Conservation (phyloP, 2,888 invertebrate species). For the Empis livida region DNA sequence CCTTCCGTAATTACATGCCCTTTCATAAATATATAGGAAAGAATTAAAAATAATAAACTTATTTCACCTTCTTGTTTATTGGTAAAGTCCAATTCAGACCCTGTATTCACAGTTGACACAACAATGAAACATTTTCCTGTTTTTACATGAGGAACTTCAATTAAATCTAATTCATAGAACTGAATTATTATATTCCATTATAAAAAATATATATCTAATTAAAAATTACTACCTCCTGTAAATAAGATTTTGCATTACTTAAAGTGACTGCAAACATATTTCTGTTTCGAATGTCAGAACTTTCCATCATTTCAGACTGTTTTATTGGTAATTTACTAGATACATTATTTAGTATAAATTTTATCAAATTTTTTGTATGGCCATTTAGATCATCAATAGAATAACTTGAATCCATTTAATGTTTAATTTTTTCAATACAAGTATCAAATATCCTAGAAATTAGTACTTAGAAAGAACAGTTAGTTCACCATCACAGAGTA, state of each 20-base stretch:
- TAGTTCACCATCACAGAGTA: no score
- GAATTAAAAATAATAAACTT: conserved; percentile 20
- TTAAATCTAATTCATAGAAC: conserved; percentile 19
- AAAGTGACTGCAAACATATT: conserved; percentile 12
- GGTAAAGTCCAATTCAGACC: conserved; percentile 14
- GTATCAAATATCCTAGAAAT: no score
- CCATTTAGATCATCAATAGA: no score
- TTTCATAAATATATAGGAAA: conserved; percentile 22
- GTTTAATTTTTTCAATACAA: no score
- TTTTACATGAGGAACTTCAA: conserved; percentile 16
- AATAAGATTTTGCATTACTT: conserved; percentile 10
- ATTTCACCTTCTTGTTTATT: conserved; percentile 15
- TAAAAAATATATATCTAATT: neutral
- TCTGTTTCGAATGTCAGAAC: conserved; percentile 13
- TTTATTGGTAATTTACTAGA: conserved; percentile 19
- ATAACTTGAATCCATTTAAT: no score
- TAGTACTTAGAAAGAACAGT: no score
- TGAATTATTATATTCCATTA: conserved; percentile 6
- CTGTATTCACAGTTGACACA: conserved; percentile 13
- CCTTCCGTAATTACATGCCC: conserved; percentile 18
- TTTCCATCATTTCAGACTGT: conserved; percentile 14
- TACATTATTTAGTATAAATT: conserved; percentile 18
- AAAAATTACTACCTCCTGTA: conserved; percentile 13
- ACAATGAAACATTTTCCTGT: conserved; percentile 17
- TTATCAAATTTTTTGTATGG: neutral